These are phyloP conservation scores for Solea senegalensis DNA, from an alignment of 2,113 vertebrate species.

Conservation along the genomic window DNA sequence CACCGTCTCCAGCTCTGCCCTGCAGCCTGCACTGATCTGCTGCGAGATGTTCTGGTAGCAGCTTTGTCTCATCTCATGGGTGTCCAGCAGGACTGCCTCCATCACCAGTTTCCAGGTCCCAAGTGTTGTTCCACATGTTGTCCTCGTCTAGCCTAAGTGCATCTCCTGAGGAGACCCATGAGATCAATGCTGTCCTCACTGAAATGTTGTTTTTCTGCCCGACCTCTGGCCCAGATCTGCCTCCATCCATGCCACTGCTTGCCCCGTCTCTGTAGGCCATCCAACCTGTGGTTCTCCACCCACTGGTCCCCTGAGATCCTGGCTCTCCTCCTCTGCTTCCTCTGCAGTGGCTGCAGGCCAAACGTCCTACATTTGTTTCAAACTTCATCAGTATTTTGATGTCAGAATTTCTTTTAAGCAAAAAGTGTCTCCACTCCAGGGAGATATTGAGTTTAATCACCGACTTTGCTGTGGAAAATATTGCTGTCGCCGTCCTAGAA, in stretches of 20 bases:
- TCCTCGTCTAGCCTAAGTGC: no score
- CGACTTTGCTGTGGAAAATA: neutral
- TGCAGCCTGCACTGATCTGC: no score
- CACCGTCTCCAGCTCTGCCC: no score
- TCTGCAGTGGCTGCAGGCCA: neutral
- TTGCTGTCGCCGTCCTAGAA: neutral
- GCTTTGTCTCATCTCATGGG: no score
- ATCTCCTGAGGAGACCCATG: no score
- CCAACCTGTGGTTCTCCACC: neutral
- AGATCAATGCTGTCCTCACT: no score
- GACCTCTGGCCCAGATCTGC: no score
- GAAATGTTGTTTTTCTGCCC: no score
- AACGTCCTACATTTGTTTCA: neutral
- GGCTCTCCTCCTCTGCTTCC: neutral
- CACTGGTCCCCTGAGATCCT: neutral
- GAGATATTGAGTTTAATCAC: neutral
- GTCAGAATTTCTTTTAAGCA: neutral
- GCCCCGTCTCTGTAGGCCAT: neutral
- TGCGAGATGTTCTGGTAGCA: no score
- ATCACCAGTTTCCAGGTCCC: no score
- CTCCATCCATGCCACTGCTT: neutral
- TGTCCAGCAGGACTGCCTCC: no score
- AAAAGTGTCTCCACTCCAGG: neutral
- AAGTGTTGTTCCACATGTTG: no score
- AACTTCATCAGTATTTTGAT: neutral